Base-by-base conservation (phyloP, 1,140 invertebrate species). In the Elymnias hypermnestra region DNA sequence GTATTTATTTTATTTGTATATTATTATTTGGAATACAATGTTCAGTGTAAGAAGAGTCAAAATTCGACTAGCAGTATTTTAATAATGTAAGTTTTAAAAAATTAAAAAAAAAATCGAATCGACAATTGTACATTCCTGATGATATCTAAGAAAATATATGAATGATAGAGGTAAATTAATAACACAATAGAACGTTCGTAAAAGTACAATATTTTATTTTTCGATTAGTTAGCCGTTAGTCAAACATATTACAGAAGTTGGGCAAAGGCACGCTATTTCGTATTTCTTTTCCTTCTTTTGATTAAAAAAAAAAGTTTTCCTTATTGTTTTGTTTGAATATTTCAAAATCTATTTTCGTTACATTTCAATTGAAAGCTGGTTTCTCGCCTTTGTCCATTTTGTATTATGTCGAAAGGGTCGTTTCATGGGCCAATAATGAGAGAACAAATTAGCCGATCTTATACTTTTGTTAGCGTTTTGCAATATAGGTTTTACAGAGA, bases 111-210 rank as follows among this genome's bases (percentile, higher is more conserved):
- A 31, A n/a, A n/a, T n/a, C n/a, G 36, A 57, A 54, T 57, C 55
- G 49, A 64, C 48, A 62, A 60, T 63, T 72, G 63, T 76, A 76
- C 72, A 76, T 76, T 79, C 69, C 69, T 61, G 44, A 61, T 45
- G 43, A 53, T 44, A 48, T 55, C 45, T 46, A 56, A 58, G 35
- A 38, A 51, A 57, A 22, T 38, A 26, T 52, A 44, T 43, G 37
- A 50, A 40, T 55, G 40, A 47, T 40, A 41, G 49, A 31, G 22
- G 36, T 52, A 44, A 38, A 47, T 33, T 42, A 12, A 35, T 49
- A 28, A 51, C 29, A 18, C 41, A 63, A 45, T 53, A 51, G 37
- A 47, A 51, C 57, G 62, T 63, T 67, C 59, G 41, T 59, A 53
- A 58, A 70, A 83, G 79, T 81, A 81, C 75, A 79, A 81, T 69